Evolutionary conservation across 2,797 vertebrate species (phyloP).

Genomic region (Lutjanus argentimaculatus): DNA sequence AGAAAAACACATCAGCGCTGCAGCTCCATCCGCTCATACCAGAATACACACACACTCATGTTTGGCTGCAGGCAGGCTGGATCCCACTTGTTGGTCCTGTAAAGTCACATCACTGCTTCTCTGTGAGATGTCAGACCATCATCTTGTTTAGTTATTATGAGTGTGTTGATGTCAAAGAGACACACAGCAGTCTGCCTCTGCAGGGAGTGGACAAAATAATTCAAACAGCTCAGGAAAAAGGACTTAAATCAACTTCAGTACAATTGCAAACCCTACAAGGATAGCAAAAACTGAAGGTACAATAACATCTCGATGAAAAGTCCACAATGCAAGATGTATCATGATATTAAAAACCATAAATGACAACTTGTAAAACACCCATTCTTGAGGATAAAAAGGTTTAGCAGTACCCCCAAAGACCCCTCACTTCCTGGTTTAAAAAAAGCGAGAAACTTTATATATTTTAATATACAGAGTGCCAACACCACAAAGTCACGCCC

Average conservation of each 20-base stretch:
- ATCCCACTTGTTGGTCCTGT: constrained; percentile 78
- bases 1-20: constrained; percentile 14
- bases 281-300: no score
- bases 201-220: constrained; percentile 18
- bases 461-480: no score
- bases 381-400: no score
- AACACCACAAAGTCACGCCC: no score
- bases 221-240: not conserved
- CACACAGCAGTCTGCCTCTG: constrained; percentile 8
- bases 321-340: no score
- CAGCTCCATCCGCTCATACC: constrained; percentile 34
- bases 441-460: no score
- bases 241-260: constrained; percentile 4
- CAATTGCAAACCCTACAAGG: not conserved
- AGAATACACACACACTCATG: not conserved
- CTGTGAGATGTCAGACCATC: constrained; percentile 2
- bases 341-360: no score
- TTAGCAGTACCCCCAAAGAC: no score
- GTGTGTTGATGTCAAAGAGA: constrained; percentile 12
- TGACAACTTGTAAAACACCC: no score
- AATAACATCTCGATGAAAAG: no score
- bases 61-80: constrained; percentile 26
- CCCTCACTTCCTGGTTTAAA: no score
- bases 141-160: not conserved
- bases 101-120: constrained; percentile 26